These are phyloP conservation scores for Trididemnum nubilum DNA, from an alignment of 23 tunicate genomes.

Conservation along the genomic window DNA sequence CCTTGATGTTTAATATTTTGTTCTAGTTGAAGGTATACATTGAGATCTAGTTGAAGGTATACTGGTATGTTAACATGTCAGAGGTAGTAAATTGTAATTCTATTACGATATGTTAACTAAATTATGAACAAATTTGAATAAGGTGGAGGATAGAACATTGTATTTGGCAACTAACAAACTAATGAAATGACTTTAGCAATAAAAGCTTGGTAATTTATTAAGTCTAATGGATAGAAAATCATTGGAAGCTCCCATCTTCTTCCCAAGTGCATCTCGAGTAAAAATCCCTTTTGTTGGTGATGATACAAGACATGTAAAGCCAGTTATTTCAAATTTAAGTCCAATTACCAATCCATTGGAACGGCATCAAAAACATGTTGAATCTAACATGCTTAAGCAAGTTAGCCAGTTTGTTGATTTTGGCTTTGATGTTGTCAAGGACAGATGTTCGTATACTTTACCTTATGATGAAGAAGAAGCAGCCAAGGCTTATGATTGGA, in stretches of 20 bases:
- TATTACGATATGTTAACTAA: no score
- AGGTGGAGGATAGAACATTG: no score
- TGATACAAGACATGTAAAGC: slow-evolving; percentile 66
- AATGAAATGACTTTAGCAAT: no score
- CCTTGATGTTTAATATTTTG: no score
- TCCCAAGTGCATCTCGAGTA: slow-evolving; percentile 83
- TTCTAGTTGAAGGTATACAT: no score
- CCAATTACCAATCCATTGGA: slow-evolving; percentile 63
- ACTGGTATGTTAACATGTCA: no score
- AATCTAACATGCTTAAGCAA: slow-evolving; percentile 37
- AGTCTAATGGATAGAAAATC: slow-evolving; percentile 38
- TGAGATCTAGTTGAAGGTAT: no score
- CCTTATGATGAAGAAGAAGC: slow-evolving; percentile 56
- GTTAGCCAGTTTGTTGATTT: slow-evolving; percentile 60
- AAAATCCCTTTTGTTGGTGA: slow-evolving; percentile 94
- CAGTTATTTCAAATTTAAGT: slow-evolving; percentile 16
- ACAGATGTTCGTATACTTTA: slow-evolving; percentile 64
- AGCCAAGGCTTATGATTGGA: slow-evolving; percentile 44
- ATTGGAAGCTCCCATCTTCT: slow-evolving; percentile 82
- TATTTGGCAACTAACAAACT: no score
- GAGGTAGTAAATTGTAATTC: no score
- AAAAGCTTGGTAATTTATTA: no score
- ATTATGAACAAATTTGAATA: no score
- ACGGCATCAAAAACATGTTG: slow-evolving; percentile 55
- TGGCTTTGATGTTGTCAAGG: slow-evolving; percentile 60